Evolutionary conservation across 2,888 invertebrate species (phyloP), one percentile per base, ranked within the genome.

Genomic region (Phrixothrix hirtus): DNA sequence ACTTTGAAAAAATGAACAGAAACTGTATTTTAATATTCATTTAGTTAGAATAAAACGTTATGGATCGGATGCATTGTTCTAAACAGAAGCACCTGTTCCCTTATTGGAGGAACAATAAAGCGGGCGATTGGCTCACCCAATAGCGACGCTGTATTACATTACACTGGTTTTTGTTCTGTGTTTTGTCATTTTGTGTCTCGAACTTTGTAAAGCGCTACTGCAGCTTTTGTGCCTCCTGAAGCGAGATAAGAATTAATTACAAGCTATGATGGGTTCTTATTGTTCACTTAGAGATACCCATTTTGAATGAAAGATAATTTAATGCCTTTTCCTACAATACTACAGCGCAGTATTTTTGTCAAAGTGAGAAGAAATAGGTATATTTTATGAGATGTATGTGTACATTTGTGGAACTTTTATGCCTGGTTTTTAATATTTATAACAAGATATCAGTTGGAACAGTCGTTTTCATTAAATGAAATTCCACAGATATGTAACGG

Each of bases 231-330:
- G 68, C 62, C 72, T 76, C 68, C 68, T 72, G 72, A 67, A 74
- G 75, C 74, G 74, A 74, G 77, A 77, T 77, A 77, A 77, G 77
- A 77, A 77, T 77, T 77, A 77, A 77, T 77, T 77, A 77, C 75
- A 69, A 75, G 72, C 74, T 72, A 68, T 69, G 73, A 72, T 72
- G 71, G 62, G 59, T 68, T 63, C 53, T 61, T 69, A 69, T 76
- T 75, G 72, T 75, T 74, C 70, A 63, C 70, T 68, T 61, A 58
- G 67, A 65, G 70, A 69, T 68, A 71, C 71, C 68, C 72, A 70
- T 73, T 74, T 71, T 68, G 68, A 64, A 64, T 69, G 65, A 64
- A 65, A 72, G 71, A 73, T 72, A 72, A 73, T 74, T 74, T 73
- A 73, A 74, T 74, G 73, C 65, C 60, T 63, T 60, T 62, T 52